phyloP scores from a whole-genome alignment of 2,797 vertebrate genomes.

The Eulemur rubriventer region DNA sequence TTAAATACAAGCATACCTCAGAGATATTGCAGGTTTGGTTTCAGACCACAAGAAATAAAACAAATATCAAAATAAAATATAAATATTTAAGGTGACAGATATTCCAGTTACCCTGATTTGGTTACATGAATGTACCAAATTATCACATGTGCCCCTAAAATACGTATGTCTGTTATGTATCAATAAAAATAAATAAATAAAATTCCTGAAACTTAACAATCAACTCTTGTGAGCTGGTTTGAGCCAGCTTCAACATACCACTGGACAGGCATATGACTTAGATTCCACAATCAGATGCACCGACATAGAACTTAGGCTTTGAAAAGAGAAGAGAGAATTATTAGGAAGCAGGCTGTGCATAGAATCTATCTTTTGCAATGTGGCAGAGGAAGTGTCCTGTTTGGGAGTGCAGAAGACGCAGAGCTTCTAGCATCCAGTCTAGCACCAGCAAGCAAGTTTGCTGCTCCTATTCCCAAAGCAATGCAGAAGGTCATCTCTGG shows the following conservation, averaged over 20 bases:
- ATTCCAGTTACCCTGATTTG: not conserved
- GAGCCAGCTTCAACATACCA: not conserved
- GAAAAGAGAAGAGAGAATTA: not conserved
- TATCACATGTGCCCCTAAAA: not conserved
- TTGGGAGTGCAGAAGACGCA: not conserved
- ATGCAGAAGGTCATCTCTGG: not conserved
- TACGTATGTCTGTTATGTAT: not conserved
- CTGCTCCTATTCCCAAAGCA: not conserved
- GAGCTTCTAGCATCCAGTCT: too few species aligned
- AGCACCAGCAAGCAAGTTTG: rapidly evolving
- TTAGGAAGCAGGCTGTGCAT: not conserved
- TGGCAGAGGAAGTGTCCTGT: not conserved
- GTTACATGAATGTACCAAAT: not conserved
- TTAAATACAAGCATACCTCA: not conserved
- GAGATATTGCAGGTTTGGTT: not conserved
- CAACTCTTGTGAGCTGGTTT: not conserved
- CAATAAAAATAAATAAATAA: not conserved
- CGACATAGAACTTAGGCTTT: not conserved
- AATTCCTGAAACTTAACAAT: not conserved
- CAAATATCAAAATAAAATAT: not conserved
- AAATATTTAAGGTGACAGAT: not conserved
- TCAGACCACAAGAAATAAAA: not conserved
- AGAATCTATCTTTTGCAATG: not conserved
- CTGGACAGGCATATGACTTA: not conserved
- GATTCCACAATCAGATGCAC: not conserved